Evolutionary conservation across 2,797 vertebrate genomes (phyloP).

Genomic region (Sebastes steindachneri): DNA sequence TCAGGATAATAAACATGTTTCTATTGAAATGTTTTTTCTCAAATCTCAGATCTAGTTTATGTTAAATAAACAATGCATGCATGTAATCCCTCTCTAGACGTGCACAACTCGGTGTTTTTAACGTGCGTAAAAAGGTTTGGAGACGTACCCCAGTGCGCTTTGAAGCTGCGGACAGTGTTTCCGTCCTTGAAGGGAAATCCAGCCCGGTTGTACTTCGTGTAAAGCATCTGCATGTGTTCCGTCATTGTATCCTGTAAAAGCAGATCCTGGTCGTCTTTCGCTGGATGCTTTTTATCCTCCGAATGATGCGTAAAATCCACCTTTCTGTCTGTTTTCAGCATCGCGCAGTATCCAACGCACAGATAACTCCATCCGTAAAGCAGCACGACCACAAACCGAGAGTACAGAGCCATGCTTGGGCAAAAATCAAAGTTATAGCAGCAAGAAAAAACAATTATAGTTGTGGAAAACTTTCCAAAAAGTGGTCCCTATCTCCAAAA

Average conservation of each 20-base stretch:
- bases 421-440: neutral
- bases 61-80: rapidly evolving
- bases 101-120: neutral
- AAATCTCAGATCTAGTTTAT: neutral
- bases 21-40: neutral
- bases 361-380: constrained; percentile 86
- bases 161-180: constrained; percentile 93
- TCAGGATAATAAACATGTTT: neutral
- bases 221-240: constrained; percentile 94
- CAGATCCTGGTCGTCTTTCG: constrained; percentile 48
- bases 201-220: constrained; percentile 87
- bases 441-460: neutral
- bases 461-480: constrained; percentile 47
- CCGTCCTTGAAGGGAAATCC: constrained; percentile 82
- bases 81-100: neutral
- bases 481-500: constrained; percentile 51
- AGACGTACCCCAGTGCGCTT: constrained; percentile 82
- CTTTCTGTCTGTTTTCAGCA: constrained; percentile 67
- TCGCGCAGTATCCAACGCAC: constrained; percentile 79
- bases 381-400: constrained; percentile 79
- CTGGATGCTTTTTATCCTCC: constrained; percentile 46
- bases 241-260: constrained; percentile 85
- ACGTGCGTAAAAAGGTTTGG: constrained; percentile 25
- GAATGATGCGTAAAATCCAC: constrained; percentile 64
- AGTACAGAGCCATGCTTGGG: constrained; percentile 81